These are phyloP conservation scores for Urechis unicinctus DNA, from an alignment of 2,888 invertebrate genomes.

Conservation along the genomic window DNA sequence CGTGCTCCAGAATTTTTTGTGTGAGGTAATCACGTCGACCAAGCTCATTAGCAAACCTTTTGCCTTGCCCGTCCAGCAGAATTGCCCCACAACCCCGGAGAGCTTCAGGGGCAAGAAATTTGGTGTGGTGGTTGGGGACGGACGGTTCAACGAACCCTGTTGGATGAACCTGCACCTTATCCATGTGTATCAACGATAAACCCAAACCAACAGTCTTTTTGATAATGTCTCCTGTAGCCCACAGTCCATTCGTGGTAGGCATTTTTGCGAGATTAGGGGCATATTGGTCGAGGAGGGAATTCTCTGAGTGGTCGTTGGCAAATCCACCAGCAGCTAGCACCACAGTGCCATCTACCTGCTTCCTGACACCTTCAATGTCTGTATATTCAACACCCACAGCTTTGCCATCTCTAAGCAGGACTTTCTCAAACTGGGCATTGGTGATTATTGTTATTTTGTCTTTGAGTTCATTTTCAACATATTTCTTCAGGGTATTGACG, in stretches of 20 bases:
- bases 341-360: slow-evolving; percentile 11
- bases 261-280: slow-evolving; percentile 12
- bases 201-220: slow-evolving; percentile 5
- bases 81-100: slow-evolving; percentile 21
- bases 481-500: slow-evolving; percentile 14
- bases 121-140: slow-evolving; percentile 13
- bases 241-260: slow-evolving; percentile 23
- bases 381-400: slow-evolving; percentile 7
- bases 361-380: neutral
- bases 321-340: slow-evolving; percentile 21
- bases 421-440: slow-evolving; percentile 10
- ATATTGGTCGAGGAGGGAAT: slow-evolving; percentile 18
- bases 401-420: slow-evolving; percentile 7
- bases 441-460: slow-evolving; percentile 8
- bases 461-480: slow-evolving; percentile 13
- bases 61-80: slow-evolving; percentile 16
- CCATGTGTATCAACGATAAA: slow-evolving; percentile 18
- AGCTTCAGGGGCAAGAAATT: slow-evolving; percentile 22
- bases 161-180: slow-evolving; percentile 21
- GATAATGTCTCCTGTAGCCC: slow-evolving; percentile 24
- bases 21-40: slow-evolving; percentile 19
- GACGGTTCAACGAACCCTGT: slow-evolving; percentile 21
- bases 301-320: slow-evolving; percentile 17
- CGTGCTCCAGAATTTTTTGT: slow-evolving; percentile 9
- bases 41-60: slow-evolving; percentile 20